Conservation (phyloP, 2,888 invertebrate genomes). For the Phaedon cochleariae region DNA sequence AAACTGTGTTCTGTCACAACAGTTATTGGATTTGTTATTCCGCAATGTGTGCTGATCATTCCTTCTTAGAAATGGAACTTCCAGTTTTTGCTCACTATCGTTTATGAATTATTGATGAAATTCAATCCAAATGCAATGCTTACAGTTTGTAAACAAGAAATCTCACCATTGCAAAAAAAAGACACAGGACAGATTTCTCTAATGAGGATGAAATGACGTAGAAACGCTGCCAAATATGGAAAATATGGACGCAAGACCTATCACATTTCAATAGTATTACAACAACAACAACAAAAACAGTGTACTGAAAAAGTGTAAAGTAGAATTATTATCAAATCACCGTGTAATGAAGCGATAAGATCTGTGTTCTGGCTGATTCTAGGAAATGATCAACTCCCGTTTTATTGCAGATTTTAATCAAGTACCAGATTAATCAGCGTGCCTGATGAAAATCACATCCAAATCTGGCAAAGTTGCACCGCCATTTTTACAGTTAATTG, state of each 20-base stretch:
- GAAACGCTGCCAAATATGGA: background rate
- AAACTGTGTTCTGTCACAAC: background rate
- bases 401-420: slow-evolving; percentile 31
- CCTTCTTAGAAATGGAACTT: background rate
- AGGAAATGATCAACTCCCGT: slow-evolving; percentile 13
- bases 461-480: slow-evolving; percentile 32
- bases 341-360: too few relatives aligned
- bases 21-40: background rate
- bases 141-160: slow-evolving; percentile 19
- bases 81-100: background rate
- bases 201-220: background rate
- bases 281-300: too few relatives aligned
- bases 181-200: background rate
- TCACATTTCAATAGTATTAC: too few relatives aligned
- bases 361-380: too few relatives aligned
- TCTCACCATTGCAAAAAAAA: background rate
- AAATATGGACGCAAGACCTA: too few relatives aligned
- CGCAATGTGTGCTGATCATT: background rate
- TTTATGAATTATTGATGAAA: slow-evolving; percentile 19
- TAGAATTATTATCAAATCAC: too few relatives aligned
- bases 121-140: slow-evolving; percentile 7
- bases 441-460: slow-evolving; percentile 27
- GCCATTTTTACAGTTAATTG: slow-evolving; percentile 35
- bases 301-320: too few relatives aligned
- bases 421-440: slow-evolving; percentile 27